Evolutionary conservation across 2,888 invertebrate species (phyloP).

Genomic region (Diadegma fenestrale): DNA sequence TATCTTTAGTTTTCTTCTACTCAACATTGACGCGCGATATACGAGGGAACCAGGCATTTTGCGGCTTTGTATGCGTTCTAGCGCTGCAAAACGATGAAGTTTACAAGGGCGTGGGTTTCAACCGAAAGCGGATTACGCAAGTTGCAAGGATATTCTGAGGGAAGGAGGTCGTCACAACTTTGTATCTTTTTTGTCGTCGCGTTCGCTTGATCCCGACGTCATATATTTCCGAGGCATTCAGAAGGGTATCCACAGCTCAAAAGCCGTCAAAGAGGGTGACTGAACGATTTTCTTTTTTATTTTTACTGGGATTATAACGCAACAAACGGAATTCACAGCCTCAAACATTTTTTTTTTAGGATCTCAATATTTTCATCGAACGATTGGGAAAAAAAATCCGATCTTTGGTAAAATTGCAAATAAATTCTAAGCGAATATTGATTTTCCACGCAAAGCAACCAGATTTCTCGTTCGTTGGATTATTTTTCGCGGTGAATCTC

Average conservation of each 20-base stretch:
- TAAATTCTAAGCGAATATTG: background rate
- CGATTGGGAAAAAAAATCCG: no score
- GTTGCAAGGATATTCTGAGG: slow-evolving; percentile 25
- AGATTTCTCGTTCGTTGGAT: background rate
- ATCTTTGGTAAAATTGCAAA: background rate
- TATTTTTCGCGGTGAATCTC: no score
- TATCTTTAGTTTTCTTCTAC: background rate
- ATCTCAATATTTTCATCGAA: background rate
- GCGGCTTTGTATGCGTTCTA: slow-evolving; percentile 13
- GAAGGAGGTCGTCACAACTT: slow-evolving; percentile 1
- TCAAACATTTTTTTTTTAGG: background rate
- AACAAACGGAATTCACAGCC: slow-evolving; percentile 1
- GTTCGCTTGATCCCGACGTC: slow-evolving; percentile 2
- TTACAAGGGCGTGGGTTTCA: slow-evolving; percentile 30
- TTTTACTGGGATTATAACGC: background rate
- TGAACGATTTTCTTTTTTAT: slow-evolving; percentile 17
- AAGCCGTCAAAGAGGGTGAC: background rate
- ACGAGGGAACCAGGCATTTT: slow-evolving; percentile 28
- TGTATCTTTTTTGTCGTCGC: slow-evolving; percentile 35
- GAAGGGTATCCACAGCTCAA: background rate
- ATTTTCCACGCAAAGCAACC: background rate
- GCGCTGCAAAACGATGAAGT: slow-evolving; percentile 16
- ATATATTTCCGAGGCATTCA: background rate
- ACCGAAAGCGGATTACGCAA: slow-evolving; percentile 49
- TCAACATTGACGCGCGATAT: background rate